phyloP scores from a whole-genome alignment of 2,888 invertebrate species.

The Mechanitis messenoides region DNA sequence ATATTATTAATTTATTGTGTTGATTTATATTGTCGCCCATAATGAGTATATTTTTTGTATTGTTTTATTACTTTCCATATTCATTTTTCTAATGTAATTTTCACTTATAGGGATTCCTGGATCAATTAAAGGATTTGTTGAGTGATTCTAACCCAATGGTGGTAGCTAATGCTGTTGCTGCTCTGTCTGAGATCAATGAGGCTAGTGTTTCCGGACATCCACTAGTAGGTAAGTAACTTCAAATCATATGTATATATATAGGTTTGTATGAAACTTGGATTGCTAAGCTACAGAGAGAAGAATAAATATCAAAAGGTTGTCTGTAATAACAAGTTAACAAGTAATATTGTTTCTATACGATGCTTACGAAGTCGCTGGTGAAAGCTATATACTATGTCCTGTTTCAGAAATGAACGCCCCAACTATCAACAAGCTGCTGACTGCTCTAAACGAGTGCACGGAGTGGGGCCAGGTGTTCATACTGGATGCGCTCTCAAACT shows the following conservation, averaged over 20 bases:
- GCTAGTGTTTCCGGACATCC: slow-evolving; percentile 96
- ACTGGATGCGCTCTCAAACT: slow-evolving; percentile 97
- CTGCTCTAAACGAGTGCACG: slow-evolving; percentile 99
- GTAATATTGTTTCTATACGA: too few relatives aligned
- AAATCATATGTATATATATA: too few relatives aligned
- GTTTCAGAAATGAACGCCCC: slow-evolving; percentile 93
- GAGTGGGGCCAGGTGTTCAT: slow-evolving; percentile 99
- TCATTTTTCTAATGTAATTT: not conserved
- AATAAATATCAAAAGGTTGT: too few relatives aligned
- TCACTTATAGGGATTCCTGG: slow-evolving; percentile 94
- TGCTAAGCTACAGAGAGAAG: too few relatives aligned
- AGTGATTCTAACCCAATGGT: slow-evolving; percentile 99
- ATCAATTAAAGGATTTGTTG: slow-evolving; percentile 95
- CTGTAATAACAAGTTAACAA: too few relatives aligned
- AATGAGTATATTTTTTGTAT: not conserved
- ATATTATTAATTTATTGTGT: not conserved
- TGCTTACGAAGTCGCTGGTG: too few relatives aligned
- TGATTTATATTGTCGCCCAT: too few relatives aligned
- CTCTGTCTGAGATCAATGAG: slow-evolving; percentile 98
- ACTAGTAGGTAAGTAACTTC: slow-evolving; percentile 80
- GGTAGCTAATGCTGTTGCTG: slow-evolving; percentile 99
- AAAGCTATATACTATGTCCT: too few relatives aligned
- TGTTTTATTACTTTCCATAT: not conserved
- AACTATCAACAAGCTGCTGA: slow-evolving; percentile 97
- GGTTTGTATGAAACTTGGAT: too few relatives aligned